phyloP scores from a whole-genome alignment of 2,113 vertebrate species.

The Phoxinus phoxinus region DNA sequence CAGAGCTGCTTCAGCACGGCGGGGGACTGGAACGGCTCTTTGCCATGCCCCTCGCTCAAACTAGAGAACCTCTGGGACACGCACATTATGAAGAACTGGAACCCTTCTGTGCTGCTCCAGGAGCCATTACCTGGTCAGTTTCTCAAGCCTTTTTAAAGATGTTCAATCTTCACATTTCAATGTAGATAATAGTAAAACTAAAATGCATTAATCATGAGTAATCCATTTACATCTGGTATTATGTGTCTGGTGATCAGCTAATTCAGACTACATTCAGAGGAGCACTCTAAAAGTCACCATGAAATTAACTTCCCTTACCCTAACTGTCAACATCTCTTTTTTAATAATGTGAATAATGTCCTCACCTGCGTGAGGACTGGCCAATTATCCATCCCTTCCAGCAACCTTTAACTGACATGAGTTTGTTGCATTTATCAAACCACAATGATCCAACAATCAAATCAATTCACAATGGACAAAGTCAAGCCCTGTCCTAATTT shows the following conservation, averaged over 20 bases:
- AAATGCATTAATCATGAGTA: neutral
- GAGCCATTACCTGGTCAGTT: slow-evolving; percentile 91
- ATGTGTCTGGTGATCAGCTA: neutral
- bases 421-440: neutral
- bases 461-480: neutral
- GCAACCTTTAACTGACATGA: too few species aligned
- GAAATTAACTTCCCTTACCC: neutral
- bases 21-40: slow-evolving; percentile 92
- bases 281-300: neutral
- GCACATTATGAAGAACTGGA: slow-evolving; percentile 97
- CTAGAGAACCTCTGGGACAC: slow-evolving; percentile 97
- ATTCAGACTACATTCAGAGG: neutral
- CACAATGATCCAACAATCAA: neutral
- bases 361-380: too few species aligned
- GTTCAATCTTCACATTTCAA: neutral
- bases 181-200: neutral
- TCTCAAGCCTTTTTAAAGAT: neutral
- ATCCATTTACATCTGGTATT: neutral
- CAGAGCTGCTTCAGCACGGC: slow-evolving; percentile 90
- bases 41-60: slow-evolving; percentile 85
- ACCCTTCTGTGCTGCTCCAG: slow-evolving; percentile 89
- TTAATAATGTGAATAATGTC: neutral
- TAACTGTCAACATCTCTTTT: neutral
- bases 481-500: neutral
- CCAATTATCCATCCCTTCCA: neutral